Conservation (phyloP, 2,888 invertebrate genomes). For the Andrena dorsata region DNA sequence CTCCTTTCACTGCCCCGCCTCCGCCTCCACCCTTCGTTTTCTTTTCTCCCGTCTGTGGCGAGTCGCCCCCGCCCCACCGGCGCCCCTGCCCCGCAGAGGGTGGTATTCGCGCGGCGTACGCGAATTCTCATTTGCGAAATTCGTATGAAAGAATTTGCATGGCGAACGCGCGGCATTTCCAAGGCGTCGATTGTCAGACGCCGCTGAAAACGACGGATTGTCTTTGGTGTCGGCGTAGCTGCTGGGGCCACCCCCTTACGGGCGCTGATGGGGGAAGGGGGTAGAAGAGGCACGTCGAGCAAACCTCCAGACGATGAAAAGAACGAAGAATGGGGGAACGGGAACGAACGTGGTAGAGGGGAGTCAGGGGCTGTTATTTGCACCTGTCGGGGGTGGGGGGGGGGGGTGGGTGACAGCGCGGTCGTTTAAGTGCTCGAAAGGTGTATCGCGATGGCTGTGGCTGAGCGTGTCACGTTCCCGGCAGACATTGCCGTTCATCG, state of each 20-base stretch:
- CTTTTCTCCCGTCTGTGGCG: constrained; percentile 32
- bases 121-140: constrained; percentile 80
- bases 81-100: neutral
- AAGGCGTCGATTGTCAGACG: constrained; percentile 65
- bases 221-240: constrained; percentile 59
- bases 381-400: constrained; percentile 58
- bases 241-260: neutral
- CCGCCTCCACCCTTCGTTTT: constrained; percentile 8
- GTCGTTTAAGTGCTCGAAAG: constrained; percentile 34
- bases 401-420: constrained; percentile 35
- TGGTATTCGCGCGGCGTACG: constrained; percentile 23
- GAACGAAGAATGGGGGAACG: constrained; percentile 46
- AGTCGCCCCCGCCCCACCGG: neutral
- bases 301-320: constrained; percentile 46
- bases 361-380: constrained; percentile 53
- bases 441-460: constrained; percentile 17
- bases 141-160: constrained; percentile 76
- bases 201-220: constrained; percentile 61
- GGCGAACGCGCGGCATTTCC: constrained; percentile 46
- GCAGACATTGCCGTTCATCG: neutral
- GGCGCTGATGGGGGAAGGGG: neutral
- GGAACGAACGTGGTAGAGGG: constrained; percentile 16
- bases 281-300: constrained; percentile 1
- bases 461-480: constrained; percentile 2
- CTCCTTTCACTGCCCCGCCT: neutral